Conservation (phyloP, 2,113 vertebrate genomes). For the Neolamprologus longior region DNA sequence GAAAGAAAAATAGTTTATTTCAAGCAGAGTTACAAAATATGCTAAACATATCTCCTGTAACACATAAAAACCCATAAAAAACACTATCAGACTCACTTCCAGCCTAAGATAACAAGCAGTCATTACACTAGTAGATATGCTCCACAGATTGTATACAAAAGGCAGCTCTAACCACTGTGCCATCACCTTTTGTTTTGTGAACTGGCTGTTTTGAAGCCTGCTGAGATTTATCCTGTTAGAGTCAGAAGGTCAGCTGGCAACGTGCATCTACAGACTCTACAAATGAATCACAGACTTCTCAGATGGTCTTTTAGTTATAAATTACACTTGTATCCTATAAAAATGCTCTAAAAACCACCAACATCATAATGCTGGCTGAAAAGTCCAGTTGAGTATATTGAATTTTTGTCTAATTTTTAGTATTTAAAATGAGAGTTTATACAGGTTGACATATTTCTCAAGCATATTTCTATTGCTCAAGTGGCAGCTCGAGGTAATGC, state of each 20-base stretch:
- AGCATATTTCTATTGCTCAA: too few relatives aligned
- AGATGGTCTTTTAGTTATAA: background rate
- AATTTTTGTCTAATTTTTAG: background rate
- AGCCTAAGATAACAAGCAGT: background rate
- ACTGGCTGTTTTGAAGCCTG: background rate
- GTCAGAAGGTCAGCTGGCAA: background rate
- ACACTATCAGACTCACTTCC: background rate
- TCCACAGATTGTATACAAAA: background rate
- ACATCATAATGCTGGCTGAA: background rate
- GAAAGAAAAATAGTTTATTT: background rate
- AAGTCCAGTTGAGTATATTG: background rate
- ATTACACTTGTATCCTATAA: background rate
- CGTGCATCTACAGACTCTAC: background rate
- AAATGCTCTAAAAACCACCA: background rate
- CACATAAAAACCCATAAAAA: background rate
- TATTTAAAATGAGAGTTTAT: background rate
- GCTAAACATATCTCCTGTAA: background rate
- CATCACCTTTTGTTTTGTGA: background rate
- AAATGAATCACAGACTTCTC: background rate
- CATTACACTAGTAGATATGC: background rate
- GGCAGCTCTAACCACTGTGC: background rate
- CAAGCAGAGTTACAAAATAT: background rate
- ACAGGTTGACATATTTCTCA: background rate
- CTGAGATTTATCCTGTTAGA: background rate
- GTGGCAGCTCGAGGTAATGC: background rate